Percentiles rank a stretch among this genome's conserved stretches.
Evolutionary conservation across 2,888 invertebrate genomes (phyloP).

Genomic region (Emmelina monodactyla): DNA sequence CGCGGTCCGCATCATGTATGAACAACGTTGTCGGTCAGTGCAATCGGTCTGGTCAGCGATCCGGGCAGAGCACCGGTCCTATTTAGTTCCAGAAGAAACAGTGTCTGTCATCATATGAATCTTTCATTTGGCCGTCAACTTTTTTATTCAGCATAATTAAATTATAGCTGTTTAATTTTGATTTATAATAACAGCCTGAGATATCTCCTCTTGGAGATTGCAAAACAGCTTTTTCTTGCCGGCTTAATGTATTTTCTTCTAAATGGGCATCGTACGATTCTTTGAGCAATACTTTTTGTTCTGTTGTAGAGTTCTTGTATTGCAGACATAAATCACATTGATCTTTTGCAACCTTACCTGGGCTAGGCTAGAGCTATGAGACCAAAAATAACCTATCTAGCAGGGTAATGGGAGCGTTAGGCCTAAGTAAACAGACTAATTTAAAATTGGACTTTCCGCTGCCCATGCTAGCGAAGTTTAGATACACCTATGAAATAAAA

Average conservation of each 20-base stretch:
- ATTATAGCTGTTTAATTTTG: conserved; percentile 15
- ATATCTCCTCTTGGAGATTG: conserved; percentile 16
- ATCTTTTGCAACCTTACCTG: no score
- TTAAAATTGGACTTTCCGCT: no score
- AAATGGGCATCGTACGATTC: conserved; percentile 7
- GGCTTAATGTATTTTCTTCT: conserved; percentile 13
- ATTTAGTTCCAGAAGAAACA: conserved; percentile 19
- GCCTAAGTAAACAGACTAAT: no score
- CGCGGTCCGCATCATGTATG: no score
- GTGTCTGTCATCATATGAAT: conserved; percentile 9
- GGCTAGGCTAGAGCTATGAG: no score
- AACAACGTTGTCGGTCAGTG: no score
- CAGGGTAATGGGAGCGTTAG: no score
- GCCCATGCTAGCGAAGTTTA: no score
- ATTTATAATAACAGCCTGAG: conserved; percentile 18
- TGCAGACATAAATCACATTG: conserved; percentile 11
- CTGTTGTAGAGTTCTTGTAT: conserved; percentile 6
- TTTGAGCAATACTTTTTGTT: conserved; percentile 3
- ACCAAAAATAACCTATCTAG: no score
- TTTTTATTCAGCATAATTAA: conserved; percentile 2
- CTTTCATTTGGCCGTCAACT: conserved; percentile 1
- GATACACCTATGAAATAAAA: no score
- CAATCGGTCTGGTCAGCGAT: no score
- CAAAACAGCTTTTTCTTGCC: conserved; percentile 17
- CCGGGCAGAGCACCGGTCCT: no score